Base-by-base conservation (phyloP, 2,888 invertebrate genomes). In the Erpobdella octoculata region DNA sequence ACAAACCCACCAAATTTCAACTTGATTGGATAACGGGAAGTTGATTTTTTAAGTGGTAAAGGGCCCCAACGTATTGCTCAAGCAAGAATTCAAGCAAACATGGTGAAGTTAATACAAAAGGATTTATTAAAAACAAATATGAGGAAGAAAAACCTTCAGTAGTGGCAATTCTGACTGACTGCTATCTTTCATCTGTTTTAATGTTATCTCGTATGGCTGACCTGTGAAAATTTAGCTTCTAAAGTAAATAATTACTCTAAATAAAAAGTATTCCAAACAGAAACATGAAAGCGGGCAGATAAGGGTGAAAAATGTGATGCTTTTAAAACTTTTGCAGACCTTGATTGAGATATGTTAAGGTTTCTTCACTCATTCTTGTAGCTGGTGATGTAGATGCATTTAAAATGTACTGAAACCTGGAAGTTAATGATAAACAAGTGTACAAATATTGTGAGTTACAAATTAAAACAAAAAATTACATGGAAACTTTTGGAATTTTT, bases 311-410 rank as follows among this genome's bases (percentile, higher is more conserved):
- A n/a, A n/a, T n/a, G n/a, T n/a, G n/a, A n/a, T n/a, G n/a, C n/a
- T n/a, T n/a, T n/a, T n/a, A n/a, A n/a, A n/a, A n/a, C n/a, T n/a
- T n/a, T n/a, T n/a, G n/a, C n/a, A n/a, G n/a, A 83, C 84, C 93
- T 85, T 96, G 96, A 85, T 96, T 96, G 71, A 96, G 86, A 82
- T 96, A 96, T 0, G 96, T 96, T 70, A 96, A 86, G 0, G 93
- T 91, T 82, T 95, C 95, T 83, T 96, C 96, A 81, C 92, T 93
- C 78, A 92, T 88, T 83, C 95, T 95, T 0, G 94, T 94, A 5
- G 95, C 95, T 78, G 95, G 93, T 0, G 95, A 94, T 0, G 96
- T 96, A n/a, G 95, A 92, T 0, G 96, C 96, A 0, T 92, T 93
- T 77, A 96, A 86, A 65, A 95, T 91, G 82, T 94, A 95, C 83